Conservation (phyloP, 2,888 invertebrate genomes). For the Nebria salina region DNA sequence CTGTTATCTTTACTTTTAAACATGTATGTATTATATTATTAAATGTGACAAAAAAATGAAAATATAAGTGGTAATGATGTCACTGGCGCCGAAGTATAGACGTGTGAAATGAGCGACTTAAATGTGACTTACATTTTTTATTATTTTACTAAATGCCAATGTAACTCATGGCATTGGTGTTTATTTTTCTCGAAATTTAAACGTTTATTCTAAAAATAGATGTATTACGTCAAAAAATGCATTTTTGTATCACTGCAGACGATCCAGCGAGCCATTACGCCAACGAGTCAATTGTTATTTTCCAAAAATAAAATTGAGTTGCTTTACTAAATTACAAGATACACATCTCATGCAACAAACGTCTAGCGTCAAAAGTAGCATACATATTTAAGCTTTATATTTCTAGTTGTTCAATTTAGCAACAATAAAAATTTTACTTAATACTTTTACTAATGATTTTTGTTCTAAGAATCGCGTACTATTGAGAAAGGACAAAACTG, state of each 20-base stretch:
- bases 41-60: slow-evolving; percentile 11
- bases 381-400: too few species aligned
- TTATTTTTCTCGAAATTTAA: background rate
- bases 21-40: slow-evolving; percentile 7
- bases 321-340: too few species aligned
- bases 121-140: background rate
- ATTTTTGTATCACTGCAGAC: background rate
- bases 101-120: background rate
- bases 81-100: slow-evolving; percentile 5
- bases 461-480: background rate
- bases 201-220: background rate
- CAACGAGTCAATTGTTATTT: too few species aligned
- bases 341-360: too few species aligned
- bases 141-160: background rate
- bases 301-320: too few species aligned
- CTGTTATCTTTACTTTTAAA: background rate
- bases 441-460: too few species aligned
- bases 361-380: too few species aligned
- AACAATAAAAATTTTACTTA: too few species aligned
- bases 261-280: too few species aligned
- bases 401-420: too few species aligned
- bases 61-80: slow-evolving; percentile 16
- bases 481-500: background rate
- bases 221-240: background rate
- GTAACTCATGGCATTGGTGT: background rate